Conservation (phyloP, 2,113 vertebrate genomes). For the Sitta europaea region DNA sequence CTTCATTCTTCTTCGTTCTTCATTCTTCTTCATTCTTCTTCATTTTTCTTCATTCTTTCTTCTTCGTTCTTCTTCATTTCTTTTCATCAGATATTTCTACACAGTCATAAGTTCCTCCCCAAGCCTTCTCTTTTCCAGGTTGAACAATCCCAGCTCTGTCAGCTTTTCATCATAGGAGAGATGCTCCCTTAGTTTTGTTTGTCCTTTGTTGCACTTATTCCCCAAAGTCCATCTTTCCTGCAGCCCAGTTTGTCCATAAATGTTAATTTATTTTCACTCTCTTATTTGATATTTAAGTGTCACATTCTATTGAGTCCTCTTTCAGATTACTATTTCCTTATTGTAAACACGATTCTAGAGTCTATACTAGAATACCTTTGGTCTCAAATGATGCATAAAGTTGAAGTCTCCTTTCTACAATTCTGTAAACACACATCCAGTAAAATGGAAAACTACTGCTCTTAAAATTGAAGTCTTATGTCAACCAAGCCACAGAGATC, state of each 20-base stretch:
- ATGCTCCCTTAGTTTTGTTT: neutral
- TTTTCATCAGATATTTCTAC: neutral
- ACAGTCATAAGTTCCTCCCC: neutral
- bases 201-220: neutral
- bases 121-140: neutral
- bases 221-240: neutral
- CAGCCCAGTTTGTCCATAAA: neutral
- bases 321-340: neutral
- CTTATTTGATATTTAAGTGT: neutral
- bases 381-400: neutral
- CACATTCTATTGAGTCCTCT: neutral
- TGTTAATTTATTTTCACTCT: neutral
- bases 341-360: neutral
- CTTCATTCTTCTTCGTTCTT: no score
- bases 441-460: neutral
- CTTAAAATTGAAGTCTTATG: neutral
- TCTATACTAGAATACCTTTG: neutral
- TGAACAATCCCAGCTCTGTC: neutral
- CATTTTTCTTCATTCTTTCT: neutral
- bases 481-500: neutral
- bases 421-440: neutral
- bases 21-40: neutral
- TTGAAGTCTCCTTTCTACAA: neutral
- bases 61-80: neutral
- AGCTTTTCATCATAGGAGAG: neutral